A percentile compares a stretch with the other conserved stretches of the same genome.
Evolutionary conservation across 2,113 vertebrate species (phyloP).

Genomic region (Phalacrocorax pelagicus): DNA sequence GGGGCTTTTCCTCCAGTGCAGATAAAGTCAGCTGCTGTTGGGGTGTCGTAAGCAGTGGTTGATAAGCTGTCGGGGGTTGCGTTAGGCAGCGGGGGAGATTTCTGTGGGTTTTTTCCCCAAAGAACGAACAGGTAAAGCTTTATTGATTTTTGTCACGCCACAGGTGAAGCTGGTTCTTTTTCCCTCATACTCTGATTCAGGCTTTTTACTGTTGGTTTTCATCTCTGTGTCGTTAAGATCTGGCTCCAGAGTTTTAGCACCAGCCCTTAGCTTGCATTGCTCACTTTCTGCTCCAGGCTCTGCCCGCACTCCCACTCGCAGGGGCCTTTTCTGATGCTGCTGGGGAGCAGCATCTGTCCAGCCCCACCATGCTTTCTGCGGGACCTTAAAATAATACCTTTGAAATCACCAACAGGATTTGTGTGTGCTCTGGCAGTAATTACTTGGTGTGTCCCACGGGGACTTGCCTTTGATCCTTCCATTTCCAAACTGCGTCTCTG

Average conservation of each 20-base stretch:
- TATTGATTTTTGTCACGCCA: background rate
- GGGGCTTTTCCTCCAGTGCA: background rate
- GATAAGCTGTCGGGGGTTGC: background rate
- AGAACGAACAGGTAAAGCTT: background rate
- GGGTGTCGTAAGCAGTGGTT: background rate
- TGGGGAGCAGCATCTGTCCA: no score
- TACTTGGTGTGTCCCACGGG: no score
- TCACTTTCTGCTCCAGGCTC: background rate
- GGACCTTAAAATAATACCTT: background rate
- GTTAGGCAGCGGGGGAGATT: background rate
- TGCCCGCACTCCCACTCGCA: background rate
- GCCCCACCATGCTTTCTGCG: background rate
- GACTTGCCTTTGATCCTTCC: background rate
- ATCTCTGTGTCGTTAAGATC: background rate
- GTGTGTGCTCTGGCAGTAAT: background rate
- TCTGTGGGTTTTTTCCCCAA: background rate
- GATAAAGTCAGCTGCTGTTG: background rate
- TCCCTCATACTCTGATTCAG: background rate
- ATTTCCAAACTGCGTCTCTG: background rate
- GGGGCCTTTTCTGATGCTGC: no score
- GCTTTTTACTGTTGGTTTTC: background rate
- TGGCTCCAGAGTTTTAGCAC: background rate
- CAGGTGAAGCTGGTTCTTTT: background rate
- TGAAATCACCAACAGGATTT: background rate
- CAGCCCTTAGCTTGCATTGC: background rate